Evolutionary conservation across 2,888 invertebrate species (phyloP), one percentile per base, ranked within the genome.

Genomic region (Drosophila antonietae): DNA sequence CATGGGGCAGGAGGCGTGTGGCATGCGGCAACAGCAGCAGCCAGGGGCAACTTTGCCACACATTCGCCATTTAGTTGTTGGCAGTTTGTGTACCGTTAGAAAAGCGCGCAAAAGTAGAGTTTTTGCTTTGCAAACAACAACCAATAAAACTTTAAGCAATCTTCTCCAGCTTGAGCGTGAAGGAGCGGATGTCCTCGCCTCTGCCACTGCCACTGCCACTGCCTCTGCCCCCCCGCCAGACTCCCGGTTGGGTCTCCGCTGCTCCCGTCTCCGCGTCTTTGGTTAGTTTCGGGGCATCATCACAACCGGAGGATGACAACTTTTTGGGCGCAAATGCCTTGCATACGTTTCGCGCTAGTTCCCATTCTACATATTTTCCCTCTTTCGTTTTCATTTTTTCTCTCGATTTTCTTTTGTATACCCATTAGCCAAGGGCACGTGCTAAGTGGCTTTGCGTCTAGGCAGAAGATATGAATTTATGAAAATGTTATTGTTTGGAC

Each of bases 111-210:
- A 88, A 83, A 83, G 86, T 83, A 83, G 89, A 85, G 86, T 88
- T 87, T 84, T 86, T 83, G 81, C 86, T 89, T 76, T 80, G 75
- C 79, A 89, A 86, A 84, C 84, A 90, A 84, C 84, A 90, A 88
- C 82, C 88, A 90, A 90, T 90, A 90, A 90, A 90, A 90, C 82
- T 90, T 90, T 82, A 90, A 90, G 79, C 80, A 90, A 88, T 89
- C 89, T 89, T 87, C 80, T 80, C 80, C 83, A 75, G 89, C 90
- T 83, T 81, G 81, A 83, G 75, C 84, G 75, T 76, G 76, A 68
- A 73, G 72, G 51, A 68, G 68, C 79, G 75, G 64, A 78, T 68
- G 75, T 61, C 67, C 68, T 53, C 67, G 64, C 56, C 61, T 51
- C 63, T 56, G 44, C 55, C 63, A 10, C 28, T 39, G 46, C 51